Percentiles rank a stretch among this genome's conserved stretches.
These are phyloP conservation scores for human (Homo sapiens) DNA, from an alignment of 2,113 vertebrate genomes.

Conservation along the genomic window DNA sequence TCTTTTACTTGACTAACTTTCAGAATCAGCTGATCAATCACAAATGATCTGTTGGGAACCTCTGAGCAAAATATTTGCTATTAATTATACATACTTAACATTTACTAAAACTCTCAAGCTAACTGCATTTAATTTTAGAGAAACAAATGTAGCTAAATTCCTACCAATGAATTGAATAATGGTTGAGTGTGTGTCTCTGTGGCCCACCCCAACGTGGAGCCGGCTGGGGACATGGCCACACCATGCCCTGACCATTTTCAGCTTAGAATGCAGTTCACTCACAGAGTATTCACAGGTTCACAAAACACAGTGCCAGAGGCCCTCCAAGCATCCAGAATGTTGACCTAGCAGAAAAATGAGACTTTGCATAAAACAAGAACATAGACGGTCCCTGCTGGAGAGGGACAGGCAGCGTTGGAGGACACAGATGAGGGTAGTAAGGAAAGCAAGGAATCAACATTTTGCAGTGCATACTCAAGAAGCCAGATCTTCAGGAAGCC, in stretches of 20 bases:
- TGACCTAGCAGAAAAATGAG: not conserved
- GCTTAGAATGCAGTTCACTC: not conserved
- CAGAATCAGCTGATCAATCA: slow-evolving; percentile 63
- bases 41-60: slow-evolving; percentile 68
- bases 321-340: not conserved
- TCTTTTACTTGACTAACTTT: slow-evolving; percentile 56
- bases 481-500: not conserved
- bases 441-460: not conserved
- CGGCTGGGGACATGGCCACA: too few relatives aligned
- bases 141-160: not conserved
- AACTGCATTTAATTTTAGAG: not conserved
- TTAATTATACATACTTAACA: slow-evolving; percentile 65
- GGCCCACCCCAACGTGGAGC: not conserved
- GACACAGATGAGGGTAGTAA: not conserved
- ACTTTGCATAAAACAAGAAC: not conserved
- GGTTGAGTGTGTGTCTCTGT: not conserved
- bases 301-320: not conserved
- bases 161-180: not conserved
- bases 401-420: not conserved
- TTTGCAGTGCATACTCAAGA: not conserved
- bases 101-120: slow-evolving; percentile 8
- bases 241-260: not conserved
- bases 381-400: not conserved
- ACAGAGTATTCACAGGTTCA: not conserved
- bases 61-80: slow-evolving; percentile 57